A percentile compares a stretch with the other conserved stretches of the same genome.
Conservation (phyloP, 2,113 vertebrate species). For the Pao palembangensis region DNA sequence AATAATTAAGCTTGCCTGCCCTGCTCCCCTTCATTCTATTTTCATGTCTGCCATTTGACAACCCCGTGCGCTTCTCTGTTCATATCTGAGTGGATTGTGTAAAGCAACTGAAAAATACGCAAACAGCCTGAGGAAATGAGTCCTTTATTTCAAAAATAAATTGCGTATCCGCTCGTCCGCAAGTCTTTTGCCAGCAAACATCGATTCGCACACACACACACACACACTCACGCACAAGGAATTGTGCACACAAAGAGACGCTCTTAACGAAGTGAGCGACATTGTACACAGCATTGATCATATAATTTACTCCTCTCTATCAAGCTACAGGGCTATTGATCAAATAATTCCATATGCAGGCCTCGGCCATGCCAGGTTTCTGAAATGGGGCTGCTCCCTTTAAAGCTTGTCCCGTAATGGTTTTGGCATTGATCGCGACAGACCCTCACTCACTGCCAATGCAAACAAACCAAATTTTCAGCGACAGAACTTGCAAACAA, state of each 20-base stretch:
- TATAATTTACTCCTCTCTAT: slow-evolving; percentile 81
- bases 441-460: slow-evolving; percentile 58
- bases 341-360: slow-evolving; percentile 76
- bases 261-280: slow-evolving; percentile 36
- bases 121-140: slow-evolving; percentile 45
- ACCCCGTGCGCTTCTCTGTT: slow-evolving; percentile 53
- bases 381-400: slow-evolving; percentile 72
- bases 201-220: slow-evolving; percentile 1
- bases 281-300: slow-evolving; percentile 73
- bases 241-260: slow-evolving; percentile 30
- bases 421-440: slow-evolving; percentile 68
- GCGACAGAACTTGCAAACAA: slow-evolving; percentile 23
- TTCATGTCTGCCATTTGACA: slow-evolving; percentile 70
- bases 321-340: slow-evolving; percentile 76
- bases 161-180: slow-evolving; percentile 20
- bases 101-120: slow-evolving; percentile 29
- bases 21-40: slow-evolving; percentile 62
- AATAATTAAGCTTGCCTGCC: slow-evolving; percentile 58
- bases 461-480: slow-evolving; percentile 73
- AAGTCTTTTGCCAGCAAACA: slow-evolving; percentile 12
- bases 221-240: slow-evolving; percentile 28
- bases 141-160: slow-evolving; percentile 37
- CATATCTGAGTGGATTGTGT: slow-evolving; percentile 41
- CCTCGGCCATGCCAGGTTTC: slow-evolving; percentile 72
- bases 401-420: slow-evolving; percentile 73